Evolutionary conservation across 2,888 invertebrate species (phyloP).

Genomic region (Hypomecis atomaria): DNA sequence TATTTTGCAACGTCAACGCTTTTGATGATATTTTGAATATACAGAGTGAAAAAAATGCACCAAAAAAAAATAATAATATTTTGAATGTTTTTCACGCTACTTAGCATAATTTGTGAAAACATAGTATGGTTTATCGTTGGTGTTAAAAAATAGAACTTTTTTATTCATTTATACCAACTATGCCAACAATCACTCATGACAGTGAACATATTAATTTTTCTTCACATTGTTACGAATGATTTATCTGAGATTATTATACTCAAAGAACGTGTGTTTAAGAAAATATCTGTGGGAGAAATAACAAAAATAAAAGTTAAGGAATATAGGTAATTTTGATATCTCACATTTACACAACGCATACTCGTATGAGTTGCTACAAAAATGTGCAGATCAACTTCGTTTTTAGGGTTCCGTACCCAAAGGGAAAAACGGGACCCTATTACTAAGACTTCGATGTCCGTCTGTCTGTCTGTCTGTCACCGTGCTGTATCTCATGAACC

Average conservation of each 20-base stretch:
- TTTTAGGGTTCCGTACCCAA: too few species aligned
- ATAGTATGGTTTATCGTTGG: not conserved
- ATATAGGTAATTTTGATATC: conserved; percentile 53
- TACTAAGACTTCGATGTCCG: too few species aligned
- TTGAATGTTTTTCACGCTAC: not conserved
- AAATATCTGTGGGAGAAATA: conserved; percentile 43
- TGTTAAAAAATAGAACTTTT: not conserved
- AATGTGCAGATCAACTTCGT: conserved; percentile 61
- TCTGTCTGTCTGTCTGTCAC: too few species aligned
- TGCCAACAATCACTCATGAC: not conserved
- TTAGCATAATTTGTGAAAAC: not conserved
- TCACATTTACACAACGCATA: conserved; percentile 59
- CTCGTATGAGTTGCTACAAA: conserved; percentile 64
- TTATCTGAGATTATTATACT: conserved; percentile 55
- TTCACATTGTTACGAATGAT: conserved; percentile 41
- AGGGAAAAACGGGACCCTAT: too few species aligned
- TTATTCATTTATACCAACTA: not conserved
- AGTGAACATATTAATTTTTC: conserved; percentile 7
- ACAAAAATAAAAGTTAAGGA: conserved; percentile 43
- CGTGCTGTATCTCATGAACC: too few species aligned
- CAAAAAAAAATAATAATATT: conserved; percentile 41
- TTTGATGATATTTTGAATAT: conserved; percentile 60
- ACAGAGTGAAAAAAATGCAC: conserved; percentile 43
- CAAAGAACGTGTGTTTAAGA: conserved; percentile 58
- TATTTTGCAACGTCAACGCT: conserved; percentile 49